Evolutionary conservation across 2,888 invertebrate species (phyloP).

Genomic region (Autographa pulchrina): DNA sequence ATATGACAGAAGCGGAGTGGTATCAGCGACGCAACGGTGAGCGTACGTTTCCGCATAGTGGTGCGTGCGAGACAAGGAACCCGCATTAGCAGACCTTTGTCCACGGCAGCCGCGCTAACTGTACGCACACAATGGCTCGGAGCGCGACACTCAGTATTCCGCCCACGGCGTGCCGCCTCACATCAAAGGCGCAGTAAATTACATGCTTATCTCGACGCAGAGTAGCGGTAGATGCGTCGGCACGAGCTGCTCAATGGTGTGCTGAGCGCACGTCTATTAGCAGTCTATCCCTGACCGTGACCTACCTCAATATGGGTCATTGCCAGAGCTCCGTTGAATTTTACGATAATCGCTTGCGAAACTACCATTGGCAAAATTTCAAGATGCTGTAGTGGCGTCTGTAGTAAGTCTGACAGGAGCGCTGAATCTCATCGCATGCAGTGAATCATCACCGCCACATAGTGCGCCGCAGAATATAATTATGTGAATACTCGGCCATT

Average conservation of each 20-base stretch:
- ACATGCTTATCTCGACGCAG: constrained; percentile 66
- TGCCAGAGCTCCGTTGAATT: constrained; percentile 81
- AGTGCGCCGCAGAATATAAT: constrained; percentile 59
- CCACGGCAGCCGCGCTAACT: constrained; percentile 57
- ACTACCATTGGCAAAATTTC: constrained; percentile 88
- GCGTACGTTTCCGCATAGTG: constrained; percentile 69
- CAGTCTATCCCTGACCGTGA: constrained; percentile 77
- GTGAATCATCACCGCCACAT: constrained; percentile 75
- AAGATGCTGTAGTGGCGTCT: constrained; percentile 83
- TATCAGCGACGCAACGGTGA: constrained; percentile 62
- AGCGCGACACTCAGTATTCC: constrained; percentile 69
- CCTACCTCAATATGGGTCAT: constrained; percentile 85
- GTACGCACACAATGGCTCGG: constrained; percentile 58
- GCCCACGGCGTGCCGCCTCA: constrained; percentile 63
- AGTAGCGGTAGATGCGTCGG: constrained; percentile 58
- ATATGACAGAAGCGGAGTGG: constrained; percentile 56
- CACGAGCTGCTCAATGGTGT: constrained; percentile 38
- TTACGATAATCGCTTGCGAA: constrained; percentile 86
- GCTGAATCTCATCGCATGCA: constrained; percentile 55
- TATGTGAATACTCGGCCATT: constrained; percentile 58
- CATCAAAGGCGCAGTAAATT: constrained; percentile 72
- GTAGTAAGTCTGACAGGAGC: constrained; percentile 85
- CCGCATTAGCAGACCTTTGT: constrained; percentile 72
- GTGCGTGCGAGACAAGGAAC: constrained; percentile 63
- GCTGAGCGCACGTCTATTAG: constrained; percentile 61